A percentile compares a stretch with the other conserved stretches of the same genome.
These are phyloP conservation scores for Mnemiopsis leidyi DNA, from an alignment of 37 sponge, comb jelly and placozoan genomes.

Conservation along the genomic window DNA sequence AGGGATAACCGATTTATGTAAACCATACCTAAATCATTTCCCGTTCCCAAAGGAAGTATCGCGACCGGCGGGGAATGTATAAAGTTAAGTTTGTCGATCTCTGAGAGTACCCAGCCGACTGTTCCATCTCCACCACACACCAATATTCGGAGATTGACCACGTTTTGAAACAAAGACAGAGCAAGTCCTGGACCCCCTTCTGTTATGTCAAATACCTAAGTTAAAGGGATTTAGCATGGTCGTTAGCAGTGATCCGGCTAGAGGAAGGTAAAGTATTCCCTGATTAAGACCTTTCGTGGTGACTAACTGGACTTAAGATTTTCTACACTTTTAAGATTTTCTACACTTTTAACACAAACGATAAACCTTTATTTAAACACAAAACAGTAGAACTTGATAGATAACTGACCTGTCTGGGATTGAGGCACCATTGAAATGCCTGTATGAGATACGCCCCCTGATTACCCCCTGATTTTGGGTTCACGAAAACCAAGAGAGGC, in stretches of 20 bases:
- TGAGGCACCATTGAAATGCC: slow-evolving; percentile 56
- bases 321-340: too few species aligned
- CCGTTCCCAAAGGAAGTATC: slow-evolving; percentile 26
- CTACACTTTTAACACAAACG: too few species aligned
- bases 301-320: too few species aligned
- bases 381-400: too few species aligned
- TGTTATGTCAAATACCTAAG: slow-evolving; percentile 50
- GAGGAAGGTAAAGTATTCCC: background rate
- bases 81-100: slow-evolving; percentile 51
- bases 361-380: too few species aligned
- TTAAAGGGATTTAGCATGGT: background rate
- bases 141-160: slow-evolving; percentile 42
- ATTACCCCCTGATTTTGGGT: slow-evolving; percentile 62
- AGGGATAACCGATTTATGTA: too few species aligned
- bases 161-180: slow-evolving; percentile 32
- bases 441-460: slow-evolving; percentile 63
- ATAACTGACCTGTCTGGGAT: slow-evolving; percentile 58
- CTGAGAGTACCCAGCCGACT: slow-evolving; percentile 52
- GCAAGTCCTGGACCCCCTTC: slow-evolving; percentile 47
- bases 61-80: slow-evolving; percentile 18
- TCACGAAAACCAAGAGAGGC: slow-evolving; percentile 49
- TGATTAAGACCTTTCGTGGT: too few species aligned
- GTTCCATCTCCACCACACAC: slow-evolving; percentile 63
- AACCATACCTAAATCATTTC: slow-evolving; percentile 56
- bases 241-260: background rate